These are phyloP conservation scores for Holacanthella duospinosa DNA, from an alignment of 2,888 invertebrate genomes.

Conservation along the genomic window DNA sequence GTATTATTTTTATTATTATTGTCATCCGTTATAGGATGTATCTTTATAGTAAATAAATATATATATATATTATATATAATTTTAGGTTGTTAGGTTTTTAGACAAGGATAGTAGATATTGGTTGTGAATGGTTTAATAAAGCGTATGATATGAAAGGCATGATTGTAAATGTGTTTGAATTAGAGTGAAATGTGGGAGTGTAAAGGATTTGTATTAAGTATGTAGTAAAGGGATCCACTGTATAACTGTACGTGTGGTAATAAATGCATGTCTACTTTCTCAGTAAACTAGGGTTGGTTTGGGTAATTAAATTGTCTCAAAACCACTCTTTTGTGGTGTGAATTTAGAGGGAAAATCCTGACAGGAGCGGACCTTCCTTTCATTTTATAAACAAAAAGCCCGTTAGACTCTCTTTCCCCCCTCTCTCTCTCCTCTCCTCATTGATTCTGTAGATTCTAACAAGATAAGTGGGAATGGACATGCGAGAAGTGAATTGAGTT, in stretches of 20 bases:
- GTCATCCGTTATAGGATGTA: no score
- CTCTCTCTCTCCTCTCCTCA: neutral
- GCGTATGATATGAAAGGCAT: no score
- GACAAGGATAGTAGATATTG: neutral
- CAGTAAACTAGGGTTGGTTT: neutral
- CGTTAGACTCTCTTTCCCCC: neutral
- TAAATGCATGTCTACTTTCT: slow-evolving; percentile 1
- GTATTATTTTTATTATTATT: no score
- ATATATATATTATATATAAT: no score
- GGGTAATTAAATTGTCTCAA: slow-evolving; percentile 2
- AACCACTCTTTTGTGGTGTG: slow-evolving; percentile 1
- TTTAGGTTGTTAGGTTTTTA: no score
- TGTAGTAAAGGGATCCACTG: neutral
- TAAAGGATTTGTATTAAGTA: neutral
- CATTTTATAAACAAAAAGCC: neutral
- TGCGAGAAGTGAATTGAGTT: neutral
- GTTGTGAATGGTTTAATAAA: no score
- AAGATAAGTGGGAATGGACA: neutral
- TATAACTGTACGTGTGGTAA: neutral
- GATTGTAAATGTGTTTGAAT: neutral
- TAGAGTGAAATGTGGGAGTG: neutral
- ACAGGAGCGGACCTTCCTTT: no score
- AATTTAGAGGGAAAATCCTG: neutral
- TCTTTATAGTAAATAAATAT: no score
- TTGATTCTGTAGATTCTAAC: neutral